phyloP scores from a whole-genome alignment of 1,140 invertebrate genomes.

The Papilio aristodemus region DNA sequence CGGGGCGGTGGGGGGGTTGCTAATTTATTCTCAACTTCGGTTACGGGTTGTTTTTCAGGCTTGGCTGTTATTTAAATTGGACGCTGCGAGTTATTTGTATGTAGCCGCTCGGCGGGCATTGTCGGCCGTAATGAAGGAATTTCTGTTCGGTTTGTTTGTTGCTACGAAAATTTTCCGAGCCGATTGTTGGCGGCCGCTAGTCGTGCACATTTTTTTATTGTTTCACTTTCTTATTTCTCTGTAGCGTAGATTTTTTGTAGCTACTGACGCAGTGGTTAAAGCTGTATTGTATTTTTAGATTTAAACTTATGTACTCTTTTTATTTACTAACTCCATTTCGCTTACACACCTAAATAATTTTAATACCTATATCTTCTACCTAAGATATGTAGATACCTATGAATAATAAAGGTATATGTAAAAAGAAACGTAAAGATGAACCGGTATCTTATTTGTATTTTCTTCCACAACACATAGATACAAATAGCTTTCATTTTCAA shows the following conservation, averaged over 20 bases:
- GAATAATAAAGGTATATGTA: too few relatives aligned
- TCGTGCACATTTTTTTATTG: constrained; percentile 12
- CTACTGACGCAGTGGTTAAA: background rate
- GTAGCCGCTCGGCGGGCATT: constrained; percentile 68
- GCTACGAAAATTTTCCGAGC: constrained; percentile 25
- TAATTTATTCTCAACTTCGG: constrained; percentile 80
- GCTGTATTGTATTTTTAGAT: background rate
- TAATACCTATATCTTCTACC: too few relatives aligned
- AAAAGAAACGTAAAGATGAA: too few relatives aligned
- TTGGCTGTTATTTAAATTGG: constrained; percentile 79
- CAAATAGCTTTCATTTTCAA: too few relatives aligned
- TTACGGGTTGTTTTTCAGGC: constrained; percentile 80
- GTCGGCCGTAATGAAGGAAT: constrained; percentile 74
- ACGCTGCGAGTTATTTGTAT: constrained; percentile 76
- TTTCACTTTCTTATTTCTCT: constrained; percentile 2
- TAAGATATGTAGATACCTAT: too few relatives aligned
- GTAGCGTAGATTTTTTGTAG: background rate
- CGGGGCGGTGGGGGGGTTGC: constrained; percentile 63
- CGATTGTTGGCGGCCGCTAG: constrained; percentile 24
- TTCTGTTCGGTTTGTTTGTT: constrained; percentile 55
- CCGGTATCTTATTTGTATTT: too few relatives aligned
- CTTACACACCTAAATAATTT: too few relatives aligned
- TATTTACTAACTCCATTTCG: background rate
- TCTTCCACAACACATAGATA: too few relatives aligned
- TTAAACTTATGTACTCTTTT: background rate